phyloP scores from a whole-genome alignment of 2,113 vertebrate species.

The Tenebrosternarchus preto region DNA sequence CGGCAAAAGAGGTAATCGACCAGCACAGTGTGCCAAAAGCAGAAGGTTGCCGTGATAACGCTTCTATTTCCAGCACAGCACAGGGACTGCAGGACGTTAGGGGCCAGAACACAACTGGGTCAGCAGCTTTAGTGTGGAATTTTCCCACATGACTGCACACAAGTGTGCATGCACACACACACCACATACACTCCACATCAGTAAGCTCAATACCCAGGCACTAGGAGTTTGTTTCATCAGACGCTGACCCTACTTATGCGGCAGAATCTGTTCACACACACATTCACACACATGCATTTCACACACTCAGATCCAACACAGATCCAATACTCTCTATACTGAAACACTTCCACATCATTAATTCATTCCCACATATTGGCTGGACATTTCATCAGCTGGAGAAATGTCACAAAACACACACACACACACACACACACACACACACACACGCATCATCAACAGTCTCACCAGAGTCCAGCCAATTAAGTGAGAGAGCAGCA shows the following conservation, averaged over 20 bases:
- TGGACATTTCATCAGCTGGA: constrained; percentile 4
- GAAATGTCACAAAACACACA: constrained; percentile 3
- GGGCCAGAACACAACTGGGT: constrained; percentile 7
- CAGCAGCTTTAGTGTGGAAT: not conserved
- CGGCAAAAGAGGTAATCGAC: not conserved
- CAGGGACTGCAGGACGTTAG: not conserved
- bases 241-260: constrained; percentile 3
- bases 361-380: not conserved
- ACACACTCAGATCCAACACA: not conserved
- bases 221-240: constrained; percentile 41
- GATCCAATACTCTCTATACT: not conserved
- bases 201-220: constrained; percentile 2
- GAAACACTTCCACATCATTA: not conserved
- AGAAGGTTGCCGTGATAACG: constrained; percentile 12
- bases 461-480: constrained; percentile 46
- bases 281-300: not conserved
- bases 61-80: constrained; percentile 4
- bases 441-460: constrained; percentile 1
- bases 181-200: constrained; percentile 24
- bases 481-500: not conserved
- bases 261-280: constrained; percentile 37
- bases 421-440: not conserved
- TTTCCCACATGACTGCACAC: constrained; percentile 20
- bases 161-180: constrained; percentile 2
- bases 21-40: not conserved